phyloP scores from a whole-genome alignment of 2,797 vertebrate genomes.

The Otus scops region DNA sequence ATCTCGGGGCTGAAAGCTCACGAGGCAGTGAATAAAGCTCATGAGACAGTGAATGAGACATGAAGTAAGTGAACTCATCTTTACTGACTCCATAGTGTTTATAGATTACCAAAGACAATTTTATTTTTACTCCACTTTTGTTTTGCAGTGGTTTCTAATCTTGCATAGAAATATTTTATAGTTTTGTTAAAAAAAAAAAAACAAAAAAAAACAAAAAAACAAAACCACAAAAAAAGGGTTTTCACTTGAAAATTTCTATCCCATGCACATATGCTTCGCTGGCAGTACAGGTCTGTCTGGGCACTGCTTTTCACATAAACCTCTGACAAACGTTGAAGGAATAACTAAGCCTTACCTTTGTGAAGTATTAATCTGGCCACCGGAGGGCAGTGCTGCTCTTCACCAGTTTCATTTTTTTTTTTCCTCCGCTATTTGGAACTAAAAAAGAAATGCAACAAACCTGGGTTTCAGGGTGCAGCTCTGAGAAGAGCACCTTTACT shows the following conservation, averaged over 20 bases:
- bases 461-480: neutral
- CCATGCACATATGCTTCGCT: neutral
- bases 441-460: accelerated
- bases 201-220: too few species aligned
- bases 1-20: accelerated
- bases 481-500: neutral
- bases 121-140: neutral
- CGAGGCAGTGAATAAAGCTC: neutral
- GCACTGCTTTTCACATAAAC: neutral
- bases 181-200: neutral
- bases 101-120: neutral
- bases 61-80: neutral
- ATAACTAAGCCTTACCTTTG: neutral
- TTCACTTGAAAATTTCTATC: neutral
- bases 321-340: neutral
- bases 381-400: constrained; percentile 58
- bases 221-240: neutral
- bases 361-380: neutral
- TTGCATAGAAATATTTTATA: neutral
- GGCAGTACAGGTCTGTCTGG: neutral
- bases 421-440: accelerated
- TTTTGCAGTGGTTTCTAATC: neutral
- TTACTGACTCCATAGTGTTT: neutral
- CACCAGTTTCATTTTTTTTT: neutral
- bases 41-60: neutral